Evolutionary conservation across 2,797 vertebrate genomes (phyloP).

Genomic region (Acestrorhynchus altus): DNA sequence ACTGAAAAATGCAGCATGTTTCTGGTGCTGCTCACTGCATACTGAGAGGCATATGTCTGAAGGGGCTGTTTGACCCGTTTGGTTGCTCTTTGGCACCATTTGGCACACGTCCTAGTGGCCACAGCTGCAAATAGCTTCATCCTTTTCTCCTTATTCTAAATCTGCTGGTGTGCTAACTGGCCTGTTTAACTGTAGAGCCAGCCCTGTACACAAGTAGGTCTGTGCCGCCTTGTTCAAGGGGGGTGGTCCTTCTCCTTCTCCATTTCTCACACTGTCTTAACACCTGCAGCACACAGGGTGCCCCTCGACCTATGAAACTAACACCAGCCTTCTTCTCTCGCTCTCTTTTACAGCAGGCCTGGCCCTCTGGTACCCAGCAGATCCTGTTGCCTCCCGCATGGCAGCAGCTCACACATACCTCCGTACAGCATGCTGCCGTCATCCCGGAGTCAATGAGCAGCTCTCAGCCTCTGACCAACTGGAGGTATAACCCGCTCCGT

Average conservation of each 20-base stretch:
- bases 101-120: slow-evolving; percentile 52
- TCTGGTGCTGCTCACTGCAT: slow-evolving; percentile 12
- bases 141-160: slow-evolving; percentile 53
- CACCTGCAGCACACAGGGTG: slow-evolving; percentile 9
- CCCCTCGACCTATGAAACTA: slow-evolving; percentile 14
- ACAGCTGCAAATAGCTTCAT: slow-evolving; percentile 58
- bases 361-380: slow-evolving; percentile 97
- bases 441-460: slow-evolving; percentile 94
- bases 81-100: slow-evolving; percentile 54
- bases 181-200: slow-evolving; percentile 33
- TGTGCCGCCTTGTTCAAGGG: neutral
- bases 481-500: slow-evolving; percentile 85
- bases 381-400: slow-evolving; percentile 96
- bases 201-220: neutral
- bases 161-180: slow-evolving; percentile 35
- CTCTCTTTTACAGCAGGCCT: slow-evolving; percentile 85
- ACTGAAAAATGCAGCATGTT: neutral
- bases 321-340: neutral
- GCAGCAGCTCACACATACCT: slow-evolving; percentile 98
- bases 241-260: neutral
- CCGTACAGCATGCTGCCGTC: slow-evolving; percentile 93
- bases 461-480: slow-evolving; percentile 92
- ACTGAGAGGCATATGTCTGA: slow-evolving; percentile 20
- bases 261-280: neutral
- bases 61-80: slow-evolving; percentile 53